A percentile compares a stretch with the other conserved stretches of the same genome.
phyloP scores from a whole-genome alignment of 1,140 invertebrate species.

The Drosophila pandora region DNA sequence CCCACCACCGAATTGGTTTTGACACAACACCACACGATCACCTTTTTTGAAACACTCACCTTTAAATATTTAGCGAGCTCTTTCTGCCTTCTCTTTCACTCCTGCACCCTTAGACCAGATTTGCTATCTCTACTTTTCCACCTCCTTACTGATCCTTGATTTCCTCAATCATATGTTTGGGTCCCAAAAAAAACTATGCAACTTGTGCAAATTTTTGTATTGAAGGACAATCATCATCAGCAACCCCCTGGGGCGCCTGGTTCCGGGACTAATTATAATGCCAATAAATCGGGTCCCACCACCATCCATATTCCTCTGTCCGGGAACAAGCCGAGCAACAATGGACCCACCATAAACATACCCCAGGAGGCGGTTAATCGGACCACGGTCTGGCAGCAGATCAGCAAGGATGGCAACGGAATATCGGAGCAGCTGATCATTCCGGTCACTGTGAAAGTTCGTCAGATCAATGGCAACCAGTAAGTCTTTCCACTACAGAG shows the following conservation, averaged over 20 bases:
- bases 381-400: constrained; percentile 96
- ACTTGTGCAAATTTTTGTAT: constrained; percentile 60
- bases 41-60: constrained; percentile 18
- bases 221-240: constrained; percentile 77
- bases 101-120: constrained; percentile 28
- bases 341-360: constrained; percentile 94
- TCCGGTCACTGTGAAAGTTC: constrained; percentile 75
- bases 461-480: constrained; percentile 81
- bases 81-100: constrained; percentile 24
- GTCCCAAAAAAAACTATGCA: constrained; percentile 40
- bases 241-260: constrained; percentile 43
- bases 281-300: constrained; percentile 53
- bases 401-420: constrained; percentile 85
- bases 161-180: constrained; percentile 16
- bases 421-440: constrained; percentile 74
- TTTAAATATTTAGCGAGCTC: constrained; percentile 33
- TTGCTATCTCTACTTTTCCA: constrained; percentile 33
- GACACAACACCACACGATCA: constrained; percentile 9
- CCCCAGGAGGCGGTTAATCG: constrained; percentile 95
- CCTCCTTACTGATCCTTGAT: constrained; percentile 10
- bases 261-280: constrained; percentile 66
- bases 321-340: constrained; percentile 85
- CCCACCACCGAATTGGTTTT: constrained; percentile 46
- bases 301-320: constrained; percentile 85
- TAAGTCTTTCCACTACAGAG: constrained; percentile 59